Base-by-base conservation (phyloP, 1,140 invertebrate genomes). In the Drosophila sechellia region DNA sequence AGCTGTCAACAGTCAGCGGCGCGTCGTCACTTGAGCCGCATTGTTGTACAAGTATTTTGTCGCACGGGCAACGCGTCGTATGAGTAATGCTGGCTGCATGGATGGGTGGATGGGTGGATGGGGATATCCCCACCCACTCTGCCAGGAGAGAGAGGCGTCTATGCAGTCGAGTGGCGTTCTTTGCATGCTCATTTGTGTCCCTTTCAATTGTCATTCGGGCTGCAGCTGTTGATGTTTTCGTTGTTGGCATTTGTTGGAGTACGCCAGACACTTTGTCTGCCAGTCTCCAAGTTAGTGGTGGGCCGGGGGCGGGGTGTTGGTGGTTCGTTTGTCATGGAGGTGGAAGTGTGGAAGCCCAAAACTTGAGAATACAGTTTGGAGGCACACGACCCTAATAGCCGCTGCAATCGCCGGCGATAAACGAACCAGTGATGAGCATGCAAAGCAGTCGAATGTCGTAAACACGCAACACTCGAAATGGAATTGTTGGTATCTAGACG, bases 161-260 rank as follows among this genome's bases (percentile, higher is more conserved):
- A 58, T 57, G 64, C 64, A 56, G 58, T 81, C 76, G 79, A 89
- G 83, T 77, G 81, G 76, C 66, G 72, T 87, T 75, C 83, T 60
- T 80, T 89, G 84, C 84, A 77, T 87, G 84, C 84, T 87, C 84
- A 87, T 87, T 87, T 87, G 72, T 89, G 84, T 84, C 84, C 78
- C 53, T 81, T 89, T 87, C 79, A 84, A 87, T 87, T 84, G 83
- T 87, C 54, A 86, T 80, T 64, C 64, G 54, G 49, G 55, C 43
- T 42, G 65, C 13, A 13, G 37, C 31, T 65, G 70, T 37, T 65
- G 69, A 39, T 77, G 56, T 48, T 73, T 75, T 53, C 64, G 53
- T 52, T 72, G 59, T 27, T 66, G 66, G 34, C 42, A 43, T 60
- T 55, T 61, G 59, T 40, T 70, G 60, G 59, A 87, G 79, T 64